Evolutionary conservation across 2,888 invertebrate genomes (phyloP), one percentile per base, ranked within the genome.

Genomic region (Globia sparganii): DNA sequence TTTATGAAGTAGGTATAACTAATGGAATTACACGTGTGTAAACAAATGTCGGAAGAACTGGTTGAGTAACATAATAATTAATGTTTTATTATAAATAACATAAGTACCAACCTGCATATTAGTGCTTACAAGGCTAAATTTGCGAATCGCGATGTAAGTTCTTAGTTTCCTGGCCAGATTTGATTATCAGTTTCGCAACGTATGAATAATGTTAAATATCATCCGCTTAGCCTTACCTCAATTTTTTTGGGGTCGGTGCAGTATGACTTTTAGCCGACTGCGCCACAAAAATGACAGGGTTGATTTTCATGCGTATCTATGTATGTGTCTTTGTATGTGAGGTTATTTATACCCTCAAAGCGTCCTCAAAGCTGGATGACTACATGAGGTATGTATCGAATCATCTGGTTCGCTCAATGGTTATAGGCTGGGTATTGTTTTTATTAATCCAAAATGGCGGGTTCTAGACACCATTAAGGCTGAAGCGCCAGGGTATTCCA

Each of bases 41-140:
- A 21, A 9, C 34, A 21, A 31, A 62, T 40, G 49, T 53, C 40
- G 11, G 34, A 34, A 34, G 11, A 15, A 62, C 34, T n/a, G 49
- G 61, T 75, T 75, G 9, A 43, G 62, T 34, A n/a, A 75, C 61
- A 21, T 49, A 46, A n/a, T 25, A 49, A 56, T n/a, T 56, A 56
- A n/a, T n/a, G 3, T 56, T 53, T 56, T 56, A n/a, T 56, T n/a
- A 56, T 56, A 53, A 53, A 53, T 25, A 53, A 53, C 9, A 2
- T 9, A 9, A 25, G 3, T 53, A 9, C 53, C 53, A 21, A 28
- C n/a, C n/a, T 37, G 37, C 18, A 64, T 37, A 28, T 65, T 18
- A 65, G n/a, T 43, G 15, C 15, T 15, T 3, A 58, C 15, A 58
- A 28, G n/a, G 28, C n/a, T 31, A 31, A 31, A 4, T 21, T 59